Evolutionary conservation across 2,888 invertebrate species (phyloP), one percentile per base, ranked within the genome.

Genomic region (Cataglyphis albicans): DNA sequence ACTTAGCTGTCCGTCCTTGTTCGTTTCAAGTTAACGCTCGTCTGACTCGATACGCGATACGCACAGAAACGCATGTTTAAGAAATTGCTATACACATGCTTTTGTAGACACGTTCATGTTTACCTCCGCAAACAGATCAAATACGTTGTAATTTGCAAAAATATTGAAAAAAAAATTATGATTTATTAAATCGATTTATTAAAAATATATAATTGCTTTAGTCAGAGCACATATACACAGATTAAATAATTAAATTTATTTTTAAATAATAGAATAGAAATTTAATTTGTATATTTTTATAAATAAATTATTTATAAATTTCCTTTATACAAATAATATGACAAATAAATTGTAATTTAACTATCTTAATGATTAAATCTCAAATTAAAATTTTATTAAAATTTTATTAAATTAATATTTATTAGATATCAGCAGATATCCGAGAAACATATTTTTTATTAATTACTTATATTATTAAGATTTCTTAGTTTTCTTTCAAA

Each of bases 11-110:
- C 9, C 44, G 25, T 12, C 12, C 55, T 67, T n/a, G 65, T 68
- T 86, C 82, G 72, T 83, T 83, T 67, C 81, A 75, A 68, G 75
- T 84, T 88, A 83, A 83, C 86, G 88, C 67, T 84, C 64, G 80
- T 25, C 63, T 18, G 57, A 55, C 65, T 12, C 38, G 82, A 73
- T 83, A 72, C 72, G 64, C 59, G 48, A 73, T 55, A 67, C 48
- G 41, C 41, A 41, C 32, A 52, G 48, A 38, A 76, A 15, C 61
- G 18, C 6, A n/a, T 21, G 48, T 44, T 61, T 15, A 12, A 12
- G 38, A 12, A 64, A n/a, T 65, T 38, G 65, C 65, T 65, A 9
- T 25, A 38, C 65, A 25, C n/a, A 25, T 38, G 15, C 4, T 64
- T 52, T 63, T 32, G 9, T 74, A 32, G 7, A 12, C 25, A 41